phyloP scores from a whole-genome alignment of 2,113 vertebrate species.

The Lonchura striata region DNA sequence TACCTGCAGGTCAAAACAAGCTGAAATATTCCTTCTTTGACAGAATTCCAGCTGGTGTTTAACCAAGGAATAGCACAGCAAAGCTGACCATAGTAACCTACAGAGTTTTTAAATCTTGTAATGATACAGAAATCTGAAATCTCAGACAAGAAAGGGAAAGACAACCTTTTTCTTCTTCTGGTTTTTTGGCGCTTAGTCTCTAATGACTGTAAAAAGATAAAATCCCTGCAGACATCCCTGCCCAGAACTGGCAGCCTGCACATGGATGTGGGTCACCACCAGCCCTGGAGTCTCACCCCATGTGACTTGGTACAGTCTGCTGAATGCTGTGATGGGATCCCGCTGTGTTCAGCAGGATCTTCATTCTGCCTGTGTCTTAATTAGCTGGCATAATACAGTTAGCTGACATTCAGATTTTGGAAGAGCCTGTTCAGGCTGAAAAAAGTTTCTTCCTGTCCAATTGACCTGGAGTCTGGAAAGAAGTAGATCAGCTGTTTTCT shows the following conservation, averaged over 20 bases:
- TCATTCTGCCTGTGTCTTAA: constrained; percentile 11
- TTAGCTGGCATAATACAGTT: constrained; percentile 14
- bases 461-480: not conserved
- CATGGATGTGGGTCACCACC: not conserved
- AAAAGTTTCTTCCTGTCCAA: constrained; percentile 30
- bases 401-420: not conserved
- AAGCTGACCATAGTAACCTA: not conserved
- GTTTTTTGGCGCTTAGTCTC: not conserved
- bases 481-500: not conserved
- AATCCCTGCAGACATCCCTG: not conserved
- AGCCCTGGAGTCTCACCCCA: not conserved
- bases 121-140: not conserved
- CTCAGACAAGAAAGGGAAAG: not conserved
- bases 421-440: not conserved
- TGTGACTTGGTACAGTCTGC: not conserved
- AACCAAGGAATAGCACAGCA: not conserved
- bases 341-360: not conserved
- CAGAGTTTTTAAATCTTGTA: not conserved
- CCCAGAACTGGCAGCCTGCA: not conserved
- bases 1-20: not conserved
- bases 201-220: not conserved
- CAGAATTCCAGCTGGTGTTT: not conserved
- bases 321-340: not conserved
- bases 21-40: not conserved
- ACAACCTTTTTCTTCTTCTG: not conserved